Base-by-base conservation (phyloP, 2,113 vertebrate genomes). In the Tinamus guttatus region DNA sequence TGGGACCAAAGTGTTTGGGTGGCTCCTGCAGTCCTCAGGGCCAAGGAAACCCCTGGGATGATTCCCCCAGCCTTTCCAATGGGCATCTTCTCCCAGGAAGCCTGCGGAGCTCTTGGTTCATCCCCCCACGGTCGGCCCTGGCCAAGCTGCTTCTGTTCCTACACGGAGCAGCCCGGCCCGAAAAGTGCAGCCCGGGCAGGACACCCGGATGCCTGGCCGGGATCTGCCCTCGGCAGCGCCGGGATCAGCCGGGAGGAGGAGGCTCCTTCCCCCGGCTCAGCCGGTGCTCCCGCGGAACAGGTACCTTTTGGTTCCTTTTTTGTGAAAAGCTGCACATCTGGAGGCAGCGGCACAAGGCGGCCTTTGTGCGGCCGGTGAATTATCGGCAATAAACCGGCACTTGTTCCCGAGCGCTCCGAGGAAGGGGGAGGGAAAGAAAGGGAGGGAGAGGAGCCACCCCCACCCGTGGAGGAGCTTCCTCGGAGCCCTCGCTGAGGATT, bases 321-420 rank as follows among this genome's bases (percentile, higher is more conserved):
- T 85, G 95, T 64, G 94, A 77, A 97, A 97, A 81, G 94, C 28
- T 93, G 89, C 96, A 97, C 97, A 98, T 98, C 98, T 98, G 98
- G 97, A 96, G 93, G 63, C 41, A 18, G 87, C 13, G 82, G 85
- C 41, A 98, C 97, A 98, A 97, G 94, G 88, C 75, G 16, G 89
- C 94, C 95, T 97, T 98, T 98, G 96, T 98, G 89, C 79, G 5
- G 82, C 94, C 5, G 76, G 93, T 62, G 81, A 89, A 93, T 68
- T 91, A 89, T 69, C 85, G n/a, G 91, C 88, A 81, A 91, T 96
- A 90, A 97, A 88, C 11, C 94, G 87, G 95, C 69, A 28, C 94
- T 85, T 43, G 96, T 71, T 63, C 68, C 80, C 1, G 38, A 68
- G 60, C 56, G 89, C 88, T 89, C 79, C 92, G 13, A 49, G 83